A percentile compares a stretch with the other conserved stretches of the same genome.
These are phyloP conservation scores for Notocelia uddmanniana DNA, from an alignment of 2,888 invertebrate genomes.

Conservation along the genomic window DNA sequence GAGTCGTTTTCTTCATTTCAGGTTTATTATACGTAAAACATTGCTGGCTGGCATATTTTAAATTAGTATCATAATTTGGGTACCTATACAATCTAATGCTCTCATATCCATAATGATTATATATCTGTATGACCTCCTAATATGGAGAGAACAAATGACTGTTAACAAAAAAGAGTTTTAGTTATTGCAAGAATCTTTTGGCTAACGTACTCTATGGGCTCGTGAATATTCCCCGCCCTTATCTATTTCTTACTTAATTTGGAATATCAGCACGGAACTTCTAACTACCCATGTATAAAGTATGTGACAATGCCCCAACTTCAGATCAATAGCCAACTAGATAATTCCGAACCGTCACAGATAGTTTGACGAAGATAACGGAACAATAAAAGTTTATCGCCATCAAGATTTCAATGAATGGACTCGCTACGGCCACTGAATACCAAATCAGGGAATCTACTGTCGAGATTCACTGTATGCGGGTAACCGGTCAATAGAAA, in stretches of 20 bases:
- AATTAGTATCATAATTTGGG: too few relatives aligned
- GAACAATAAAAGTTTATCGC: conserved; percentile 57
- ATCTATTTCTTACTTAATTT: neutral
- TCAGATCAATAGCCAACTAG: conserved; percentile 42
- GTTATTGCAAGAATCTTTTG: too few relatives aligned
- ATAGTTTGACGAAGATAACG: conserved; percentile 35
- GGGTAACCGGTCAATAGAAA: conserved; percentile 46
- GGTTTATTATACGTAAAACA: too few relatives aligned
- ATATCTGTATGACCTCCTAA: neutral
- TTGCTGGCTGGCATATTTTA: too few relatives aligned
- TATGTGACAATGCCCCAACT: conserved; percentile 6
- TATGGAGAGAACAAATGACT: neutral
- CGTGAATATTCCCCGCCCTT: neutral
- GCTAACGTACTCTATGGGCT: neutral
- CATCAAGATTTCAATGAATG: conserved; percentile 50
- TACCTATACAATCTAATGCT: too few relatives aligned
- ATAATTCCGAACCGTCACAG: conserved; percentile 48
- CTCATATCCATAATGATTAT: too few relatives aligned
- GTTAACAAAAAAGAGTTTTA: neutral
- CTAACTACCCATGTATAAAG: neutral
- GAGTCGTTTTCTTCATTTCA: too few relatives aligned
- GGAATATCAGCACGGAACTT: conserved; percentile 11
- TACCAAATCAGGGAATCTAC: conserved; percentile 48
- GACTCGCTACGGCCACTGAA: conserved; percentile 7
- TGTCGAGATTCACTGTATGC: conserved; percentile 50